These are phyloP conservation scores for Apostichopus californicus DNA, from an alignment of 35 echinoderm and acorn worm genomes.

Conservation along the genomic window DNA sequence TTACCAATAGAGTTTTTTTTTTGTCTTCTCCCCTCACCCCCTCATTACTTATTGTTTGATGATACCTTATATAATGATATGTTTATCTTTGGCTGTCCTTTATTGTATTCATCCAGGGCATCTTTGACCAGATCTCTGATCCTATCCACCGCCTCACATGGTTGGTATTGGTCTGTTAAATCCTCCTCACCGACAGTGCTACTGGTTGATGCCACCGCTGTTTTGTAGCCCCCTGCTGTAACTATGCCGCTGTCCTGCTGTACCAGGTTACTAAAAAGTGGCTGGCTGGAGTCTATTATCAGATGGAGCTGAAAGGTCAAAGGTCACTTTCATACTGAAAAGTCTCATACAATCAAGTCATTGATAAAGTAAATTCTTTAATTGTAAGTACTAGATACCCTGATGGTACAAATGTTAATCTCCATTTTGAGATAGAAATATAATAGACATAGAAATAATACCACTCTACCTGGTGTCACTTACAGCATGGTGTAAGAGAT, in stretches of 20 bases:
- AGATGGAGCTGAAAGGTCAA: conserved; percentile 75
- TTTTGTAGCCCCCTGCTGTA: conserved; percentile 86
- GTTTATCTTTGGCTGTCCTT: conserved; percentile 92
- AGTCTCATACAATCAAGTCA: too few species aligned
- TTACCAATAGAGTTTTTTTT: neutral
- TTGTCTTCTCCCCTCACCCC: neutral
- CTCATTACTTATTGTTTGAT: neutral
- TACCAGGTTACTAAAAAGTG: conserved; percentile 95
- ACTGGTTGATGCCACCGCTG: conserved; percentile 52
- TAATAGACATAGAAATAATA: too few species aligned
- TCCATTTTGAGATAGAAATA: too few species aligned
- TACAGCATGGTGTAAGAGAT: too few species aligned
- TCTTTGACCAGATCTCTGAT: conserved; percentile 76
- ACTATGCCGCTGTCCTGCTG: conserved; percentile 97
- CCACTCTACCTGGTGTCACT: too few species aligned
- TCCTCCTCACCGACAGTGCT: conserved; percentile 58
- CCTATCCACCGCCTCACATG: conserved; percentile 67
- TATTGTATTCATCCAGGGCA: conserved; percentile 98
- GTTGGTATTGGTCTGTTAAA: conserved; percentile 88
- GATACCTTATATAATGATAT: conserved; percentile 86
- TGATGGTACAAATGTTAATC: too few species aligned
- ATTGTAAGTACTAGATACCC: too few species aligned
- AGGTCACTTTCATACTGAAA: neutral
- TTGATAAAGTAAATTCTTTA: too few species aligned
- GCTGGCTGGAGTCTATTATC: conserved; percentile 80